Evolutionary conservation across 2,888 invertebrate genomes (phyloP).

Genomic region (Platypus cylindrus): DNA sequence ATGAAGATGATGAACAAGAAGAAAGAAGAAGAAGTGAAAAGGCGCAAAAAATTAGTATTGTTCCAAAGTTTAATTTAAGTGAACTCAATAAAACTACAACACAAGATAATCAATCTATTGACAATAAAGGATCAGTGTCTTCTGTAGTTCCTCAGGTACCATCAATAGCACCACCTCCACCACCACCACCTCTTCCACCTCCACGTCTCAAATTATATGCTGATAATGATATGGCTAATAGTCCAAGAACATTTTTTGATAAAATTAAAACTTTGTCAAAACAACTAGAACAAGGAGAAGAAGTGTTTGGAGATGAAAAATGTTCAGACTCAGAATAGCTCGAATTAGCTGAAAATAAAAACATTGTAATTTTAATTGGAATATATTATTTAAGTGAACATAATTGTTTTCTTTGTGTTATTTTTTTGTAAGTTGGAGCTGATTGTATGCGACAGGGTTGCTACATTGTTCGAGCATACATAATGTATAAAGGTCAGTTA

Average conservation of each 20-base stretch:
- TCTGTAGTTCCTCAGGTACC: background rate
- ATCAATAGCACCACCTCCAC: background rate
- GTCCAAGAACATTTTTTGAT: slow-evolving; percentile 16
- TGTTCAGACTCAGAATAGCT: background rate
- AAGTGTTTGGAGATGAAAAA: slow-evolving; percentile 17
- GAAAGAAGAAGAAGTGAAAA: slow-evolving; percentile 2
- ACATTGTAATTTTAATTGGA: background rate
- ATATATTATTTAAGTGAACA: background rate
- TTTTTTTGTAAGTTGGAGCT: no score
- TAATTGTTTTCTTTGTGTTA: no score
- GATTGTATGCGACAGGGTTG: no score
- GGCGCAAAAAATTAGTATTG: no score
- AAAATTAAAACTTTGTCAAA: slow-evolving; percentile 19
- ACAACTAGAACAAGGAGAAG: slow-evolving; percentile 17
- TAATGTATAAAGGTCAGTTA: no score
- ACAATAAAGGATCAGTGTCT: slow-evolving; percentile 5
- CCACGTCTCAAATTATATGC: slow-evolving; percentile 10
- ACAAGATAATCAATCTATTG: background rate
- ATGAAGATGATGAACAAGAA: slow-evolving; percentile 11
- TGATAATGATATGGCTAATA: slow-evolving; percentile 4
- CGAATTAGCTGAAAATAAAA: slow-evolving; percentile 2
- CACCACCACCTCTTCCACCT: slow-evolving; percentile 13
- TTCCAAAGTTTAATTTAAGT: slow-evolving; percentile 17
- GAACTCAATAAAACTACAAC: no score
- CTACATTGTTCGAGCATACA: no score